Percentiles rank a stretch among this genome's conserved stretches.
phyloP scores from a whole-genome alignment of 2,888 invertebrate species.

The Bhutanitis thaidina region DNA sequence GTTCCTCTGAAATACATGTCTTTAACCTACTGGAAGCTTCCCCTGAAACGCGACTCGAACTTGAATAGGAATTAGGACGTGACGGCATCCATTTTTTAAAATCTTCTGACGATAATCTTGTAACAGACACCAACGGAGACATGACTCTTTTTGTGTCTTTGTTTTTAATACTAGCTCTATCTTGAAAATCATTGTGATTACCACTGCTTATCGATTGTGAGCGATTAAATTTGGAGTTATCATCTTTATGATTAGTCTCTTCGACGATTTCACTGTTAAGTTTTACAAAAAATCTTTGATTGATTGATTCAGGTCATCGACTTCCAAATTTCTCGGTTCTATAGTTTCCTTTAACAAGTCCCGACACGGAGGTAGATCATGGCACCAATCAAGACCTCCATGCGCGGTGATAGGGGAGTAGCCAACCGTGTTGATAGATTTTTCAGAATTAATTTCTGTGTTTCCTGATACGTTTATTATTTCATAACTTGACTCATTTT shows the following conservation, averaged over 20 bases:
- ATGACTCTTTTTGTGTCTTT: neutral
- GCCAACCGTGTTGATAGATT: slow-evolving; percentile 48
- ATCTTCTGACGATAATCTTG: slow-evolving; percentile 26
- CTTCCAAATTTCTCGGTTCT: slow-evolving; percentile 42
- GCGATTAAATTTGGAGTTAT: neutral
- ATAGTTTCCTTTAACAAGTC: slow-evolving; percentile 34
- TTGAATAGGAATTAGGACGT: slow-evolving; percentile 22
- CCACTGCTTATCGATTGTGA: neutral
- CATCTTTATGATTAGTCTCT: neutral
- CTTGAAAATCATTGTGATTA: neutral
- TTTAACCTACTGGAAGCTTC: neutral
- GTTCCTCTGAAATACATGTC: neutral
- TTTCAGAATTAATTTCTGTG: slow-evolving; percentile 32
- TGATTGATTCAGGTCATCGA: slow-evolving; percentile 39
- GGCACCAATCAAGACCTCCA: slow-evolving; percentile 36
- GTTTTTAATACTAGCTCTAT: neutral
- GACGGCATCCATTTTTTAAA: slow-evolving; percentile 28
- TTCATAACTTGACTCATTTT: neutral
- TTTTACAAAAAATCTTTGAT: slow-evolving; percentile 43
- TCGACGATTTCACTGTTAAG: slow-evolving; percentile 35
- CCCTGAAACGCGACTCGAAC: slow-evolving; percentile 2
- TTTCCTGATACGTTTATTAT: slow-evolving; percentile 13
- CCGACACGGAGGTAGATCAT: slow-evolving; percentile 44
- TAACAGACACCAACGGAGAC: slow-evolving; percentile 21
- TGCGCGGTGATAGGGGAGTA: slow-evolving; percentile 51